These are phyloP conservation scores for Cariama cristata DNA, from an alignment of 2,113 vertebrate species.

Conservation along the genomic window DNA sequence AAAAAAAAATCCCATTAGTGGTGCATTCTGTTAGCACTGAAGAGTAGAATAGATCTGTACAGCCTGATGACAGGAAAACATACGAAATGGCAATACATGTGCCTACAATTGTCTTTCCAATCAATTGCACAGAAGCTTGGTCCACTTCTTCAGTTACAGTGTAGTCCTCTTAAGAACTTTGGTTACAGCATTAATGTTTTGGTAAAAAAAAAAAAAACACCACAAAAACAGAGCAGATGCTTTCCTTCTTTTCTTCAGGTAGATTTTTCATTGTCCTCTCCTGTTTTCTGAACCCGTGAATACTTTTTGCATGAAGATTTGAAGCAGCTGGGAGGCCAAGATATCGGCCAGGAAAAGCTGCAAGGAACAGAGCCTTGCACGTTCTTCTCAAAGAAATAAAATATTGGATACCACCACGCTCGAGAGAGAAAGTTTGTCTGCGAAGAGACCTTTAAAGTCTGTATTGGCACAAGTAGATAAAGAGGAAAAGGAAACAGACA, in stretches of 20 bases:
- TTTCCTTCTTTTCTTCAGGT: constrained; percentile 68
- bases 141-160: constrained; percentile 71
- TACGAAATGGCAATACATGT: constrained; percentile 1
- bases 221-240: constrained; percentile 9
- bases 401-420: constrained; percentile 97
- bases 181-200: constrained; percentile 73
- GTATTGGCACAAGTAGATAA: neutral
- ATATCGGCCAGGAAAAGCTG: constrained; percentile 91
- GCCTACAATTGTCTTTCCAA: constrained; percentile 52
- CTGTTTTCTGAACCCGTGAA: constrained; percentile 90
- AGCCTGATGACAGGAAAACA: constrained; percentile 43
- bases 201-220: neutral
- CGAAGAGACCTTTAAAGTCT: constrained; percentile 91
- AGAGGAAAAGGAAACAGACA: neutral
- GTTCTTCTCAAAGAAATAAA: constrained; percentile 95
- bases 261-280: constrained; percentile 83
- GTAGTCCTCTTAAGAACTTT: constrained; percentile 74
- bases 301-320: constrained; percentile 96
- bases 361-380: constrained; percentile 92
- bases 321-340: constrained; percentile 93
- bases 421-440: constrained; percentile 93
- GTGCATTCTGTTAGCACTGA: constrained; percentile 32
- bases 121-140: constrained; percentile 71
- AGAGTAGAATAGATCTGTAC: constrained; percentile 53
- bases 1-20: neutral